phyloP scores from a whole-genome alignment of 1,140 invertebrate species.

The Cephus cinctus region DNA sequence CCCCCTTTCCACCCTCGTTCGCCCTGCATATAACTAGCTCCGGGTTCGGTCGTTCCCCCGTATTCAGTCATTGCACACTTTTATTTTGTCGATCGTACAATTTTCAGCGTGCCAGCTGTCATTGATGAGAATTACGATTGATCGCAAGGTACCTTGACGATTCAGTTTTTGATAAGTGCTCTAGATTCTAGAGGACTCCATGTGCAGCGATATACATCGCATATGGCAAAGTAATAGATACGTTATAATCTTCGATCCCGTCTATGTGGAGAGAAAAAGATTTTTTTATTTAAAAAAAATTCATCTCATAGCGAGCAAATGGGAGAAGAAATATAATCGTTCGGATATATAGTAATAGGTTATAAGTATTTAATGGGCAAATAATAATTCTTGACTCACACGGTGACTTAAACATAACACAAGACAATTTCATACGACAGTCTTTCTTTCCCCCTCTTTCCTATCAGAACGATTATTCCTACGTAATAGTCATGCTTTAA shows the following conservation, averaged over 20 bases:
- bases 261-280: too few species aligned
- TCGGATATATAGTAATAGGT: too few species aligned
- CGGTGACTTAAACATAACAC: too few species aligned
- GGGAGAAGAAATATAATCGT: too few species aligned
- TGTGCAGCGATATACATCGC: not conserved
- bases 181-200: not conserved
- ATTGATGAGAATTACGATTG: slow-evolving; percentile 11
- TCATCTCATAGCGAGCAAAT: too few species aligned
- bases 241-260: too few species aligned
- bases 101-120: slow-evolving; percentile 13
- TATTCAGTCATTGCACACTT: slow-evolving; percentile 2
- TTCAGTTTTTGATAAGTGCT: slow-evolving; percentile 1
- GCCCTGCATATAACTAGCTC: slow-evolving; percentile 48
- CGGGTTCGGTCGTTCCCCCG: slow-evolving; percentile 32
- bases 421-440: not conserved
- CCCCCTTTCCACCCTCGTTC: slow-evolving; percentile 31
- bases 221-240: too few species aligned
- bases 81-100: slow-evolving; percentile 7
- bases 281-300: too few species aligned
- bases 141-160: not conserved
- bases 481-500: slow-evolving; percentile 18
- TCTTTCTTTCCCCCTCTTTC: not conserved
- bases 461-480: not conserved
- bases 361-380: too few species aligned
- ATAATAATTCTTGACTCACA: too few species aligned